phyloP scores from a whole-genome alignment of 2,888 invertebrate genomes.

The Phortica okadai region DNA sequence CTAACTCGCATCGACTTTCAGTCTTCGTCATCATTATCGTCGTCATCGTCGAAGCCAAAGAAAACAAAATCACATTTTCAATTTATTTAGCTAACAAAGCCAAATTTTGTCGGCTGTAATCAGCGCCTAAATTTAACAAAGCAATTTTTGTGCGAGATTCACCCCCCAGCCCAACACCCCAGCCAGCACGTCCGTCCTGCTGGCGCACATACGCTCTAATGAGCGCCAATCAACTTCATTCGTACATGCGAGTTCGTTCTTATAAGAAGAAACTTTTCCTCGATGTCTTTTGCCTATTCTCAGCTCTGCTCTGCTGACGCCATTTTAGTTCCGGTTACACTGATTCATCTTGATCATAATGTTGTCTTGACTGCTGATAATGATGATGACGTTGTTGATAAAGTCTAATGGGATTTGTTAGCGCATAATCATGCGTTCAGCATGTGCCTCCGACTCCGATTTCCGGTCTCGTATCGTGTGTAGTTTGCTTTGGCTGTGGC shows the following conservation, averaged over 20 bases:
- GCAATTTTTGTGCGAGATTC: background rate
- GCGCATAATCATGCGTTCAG: constrained; percentile 28
- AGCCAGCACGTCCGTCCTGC: background rate
- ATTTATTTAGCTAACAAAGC: constrained; percentile 65
- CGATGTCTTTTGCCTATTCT: background rate
- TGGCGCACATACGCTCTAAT: constrained; percentile 49
- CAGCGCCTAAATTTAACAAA: constrained; percentile 63
- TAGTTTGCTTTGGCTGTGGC: constrained; percentile 37
- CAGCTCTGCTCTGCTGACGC: background rate
- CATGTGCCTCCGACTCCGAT: background rate
- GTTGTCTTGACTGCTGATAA: background rate
- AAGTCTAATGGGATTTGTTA: constrained; percentile 65
- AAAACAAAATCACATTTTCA: constrained; percentile 69
- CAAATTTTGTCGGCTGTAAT: constrained; percentile 65
- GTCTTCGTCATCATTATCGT: no score
- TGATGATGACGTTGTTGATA: constrained; percentile 48
- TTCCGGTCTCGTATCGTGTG: constrained; percentile 8
- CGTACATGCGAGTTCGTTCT: constrained; percentile 6
- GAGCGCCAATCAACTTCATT: constrained; percentile 59
- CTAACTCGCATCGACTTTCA: no score
- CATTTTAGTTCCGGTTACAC: constrained; percentile 67
- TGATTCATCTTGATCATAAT: constrained; percentile 57
- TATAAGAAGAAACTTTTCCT: constrained; percentile 1
- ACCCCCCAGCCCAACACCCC: constrained; percentile 30
- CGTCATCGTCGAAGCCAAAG: constrained; percentile 17